Evolutionary conservation across 1,140 invertebrate genomes (phyloP).

Genomic region (Cyclargus thomasi): DNA sequence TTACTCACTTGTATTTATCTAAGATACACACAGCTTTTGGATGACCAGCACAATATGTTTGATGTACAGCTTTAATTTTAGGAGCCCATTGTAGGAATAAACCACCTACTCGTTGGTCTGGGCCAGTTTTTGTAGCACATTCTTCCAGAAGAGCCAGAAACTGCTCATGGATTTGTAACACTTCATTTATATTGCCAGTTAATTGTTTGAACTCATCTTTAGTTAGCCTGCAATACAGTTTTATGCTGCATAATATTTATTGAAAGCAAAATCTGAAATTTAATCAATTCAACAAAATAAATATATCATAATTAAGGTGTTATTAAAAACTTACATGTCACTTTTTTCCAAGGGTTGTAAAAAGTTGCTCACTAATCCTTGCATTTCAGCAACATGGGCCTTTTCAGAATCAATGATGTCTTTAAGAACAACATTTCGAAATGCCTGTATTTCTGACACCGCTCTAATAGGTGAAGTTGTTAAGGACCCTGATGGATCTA

Average conservation of each 20-base stretch:
- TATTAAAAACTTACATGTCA: conserved; percentile 83
- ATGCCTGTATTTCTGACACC: conserved; percentile 83
- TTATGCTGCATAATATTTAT: too few relatives aligned
- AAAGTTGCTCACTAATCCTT: conserved; percentile 89
- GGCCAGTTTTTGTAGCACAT: conserved; percentile 79
- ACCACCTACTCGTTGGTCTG: conserved; percentile 92
- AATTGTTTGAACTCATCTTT: conserved; percentile 90
- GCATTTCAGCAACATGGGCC: conserved; percentile 91
- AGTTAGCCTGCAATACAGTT: conserved; percentile 79
- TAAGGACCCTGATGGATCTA: conserved; percentile 71
- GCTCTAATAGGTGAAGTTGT: conserved; percentile 77
- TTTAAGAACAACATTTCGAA: conserved; percentile 89
- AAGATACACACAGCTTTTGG: conserved; percentile 93
- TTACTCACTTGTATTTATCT: conserved; percentile 89
- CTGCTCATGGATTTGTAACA: conserved; percentile 88
- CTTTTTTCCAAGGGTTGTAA: conserved; percentile 88
- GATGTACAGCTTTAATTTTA: conserved; percentile 89
- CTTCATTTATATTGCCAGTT: conserved; percentile 91
- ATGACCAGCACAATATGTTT: conserved; percentile 92
- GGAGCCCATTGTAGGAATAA: conserved; percentile 92
- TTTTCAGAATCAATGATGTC: conserved; percentile 95
- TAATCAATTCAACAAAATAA: too few relatives aligned
- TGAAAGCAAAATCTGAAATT: too few relatives aligned
- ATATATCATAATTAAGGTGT: too few relatives aligned
- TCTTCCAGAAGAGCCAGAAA: conserved; percentile 87